phyloP scores from a whole-genome alignment of 2,888 invertebrate species.

The Drosophila flavopinicola region DNA sequence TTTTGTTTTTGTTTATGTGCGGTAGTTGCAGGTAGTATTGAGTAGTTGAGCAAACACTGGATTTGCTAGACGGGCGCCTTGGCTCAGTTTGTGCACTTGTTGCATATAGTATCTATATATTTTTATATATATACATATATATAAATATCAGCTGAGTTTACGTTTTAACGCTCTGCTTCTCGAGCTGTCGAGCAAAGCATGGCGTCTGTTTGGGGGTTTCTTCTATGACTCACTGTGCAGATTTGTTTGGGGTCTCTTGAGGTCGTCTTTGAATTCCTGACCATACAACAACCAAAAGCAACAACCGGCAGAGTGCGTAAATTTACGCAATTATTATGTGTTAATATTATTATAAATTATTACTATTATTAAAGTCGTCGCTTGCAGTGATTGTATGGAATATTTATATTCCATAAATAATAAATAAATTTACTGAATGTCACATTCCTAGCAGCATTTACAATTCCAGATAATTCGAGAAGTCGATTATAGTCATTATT shows the following conservation, averaged over 20 bases:
- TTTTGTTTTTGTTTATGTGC: not conserved
- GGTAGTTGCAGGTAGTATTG: not conserved
- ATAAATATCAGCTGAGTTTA: not conserved
- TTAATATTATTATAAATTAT: not conserved
- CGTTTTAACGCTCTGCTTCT: no score
- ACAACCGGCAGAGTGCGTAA: conserved; percentile 25
- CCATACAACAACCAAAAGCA: conserved; percentile 38
- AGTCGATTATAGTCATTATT: no score
- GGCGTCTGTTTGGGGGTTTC: not conserved
- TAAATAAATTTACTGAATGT: no score
- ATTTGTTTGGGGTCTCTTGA: not conserved
- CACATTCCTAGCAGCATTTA: no score
- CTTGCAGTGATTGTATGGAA: not conserved
- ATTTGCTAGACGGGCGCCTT: not conserved
- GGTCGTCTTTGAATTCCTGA: not conserved
- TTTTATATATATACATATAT: not conserved
- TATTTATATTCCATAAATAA: not conserved
- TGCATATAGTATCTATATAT: not conserved
- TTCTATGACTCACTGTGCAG: not conserved
- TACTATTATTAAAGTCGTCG: conserved; percentile 1
- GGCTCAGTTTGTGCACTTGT: not conserved
- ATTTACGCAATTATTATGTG: not conserved
- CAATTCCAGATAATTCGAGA: no score
- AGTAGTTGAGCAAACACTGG: not conserved
- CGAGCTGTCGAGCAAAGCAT: not conserved